Percentiles rank a stretch among this genome's conserved stretches.
Evolutionary conservation across 2,888 invertebrate genomes (phyloP).

Genomic region (Encarsia formosa): DNA sequence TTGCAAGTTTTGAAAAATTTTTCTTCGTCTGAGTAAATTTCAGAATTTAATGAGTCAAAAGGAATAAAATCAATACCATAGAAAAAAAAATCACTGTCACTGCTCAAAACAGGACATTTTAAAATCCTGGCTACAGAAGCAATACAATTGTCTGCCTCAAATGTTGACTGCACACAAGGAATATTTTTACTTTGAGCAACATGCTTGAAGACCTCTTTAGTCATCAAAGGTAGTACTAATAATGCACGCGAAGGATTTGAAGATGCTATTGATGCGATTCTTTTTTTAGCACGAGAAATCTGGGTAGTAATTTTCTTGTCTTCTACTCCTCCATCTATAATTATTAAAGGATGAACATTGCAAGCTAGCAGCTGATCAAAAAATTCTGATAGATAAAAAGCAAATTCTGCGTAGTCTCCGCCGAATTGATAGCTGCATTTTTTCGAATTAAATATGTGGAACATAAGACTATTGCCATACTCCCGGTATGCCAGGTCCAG

Average conservation of each 20-base stretch:
- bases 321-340: conserved; percentile 79
- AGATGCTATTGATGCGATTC: too few relatives aligned
- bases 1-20: conserved; percentile 60
- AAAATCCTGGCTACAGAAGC: conserved; percentile 74
- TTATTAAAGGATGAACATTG: conserved; percentile 66
- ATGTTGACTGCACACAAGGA: conserved; percentile 68
- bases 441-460: conserved; percentile 63
- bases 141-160: conserved; percentile 86
- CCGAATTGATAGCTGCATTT: conserved; percentile 71
- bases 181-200: conserved; percentile 64
- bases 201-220: conserved; percentile 71
- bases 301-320: conserved; percentile 65
- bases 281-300: conserved; percentile 37
- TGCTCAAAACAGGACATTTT: conserved; percentile 81
- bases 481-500: too few relatives aligned
- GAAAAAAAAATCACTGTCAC: conserved; percentile 92
- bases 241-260: too few relatives aligned
- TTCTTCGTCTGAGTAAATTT: conserved; percentile 35
- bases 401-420: conserved; percentile 79
- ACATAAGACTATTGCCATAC: conserved; percentile 74
- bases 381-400: conserved; percentile 62
- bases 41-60: conserved; percentile 62
- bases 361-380: conserved; percentile 69
- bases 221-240: conserved; percentile 54
- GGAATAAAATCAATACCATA: conserved; percentile 81